Evolutionary conservation across 2,888 invertebrate genomes (phyloP).

Genomic region (Trachelus troglodyta): DNA sequence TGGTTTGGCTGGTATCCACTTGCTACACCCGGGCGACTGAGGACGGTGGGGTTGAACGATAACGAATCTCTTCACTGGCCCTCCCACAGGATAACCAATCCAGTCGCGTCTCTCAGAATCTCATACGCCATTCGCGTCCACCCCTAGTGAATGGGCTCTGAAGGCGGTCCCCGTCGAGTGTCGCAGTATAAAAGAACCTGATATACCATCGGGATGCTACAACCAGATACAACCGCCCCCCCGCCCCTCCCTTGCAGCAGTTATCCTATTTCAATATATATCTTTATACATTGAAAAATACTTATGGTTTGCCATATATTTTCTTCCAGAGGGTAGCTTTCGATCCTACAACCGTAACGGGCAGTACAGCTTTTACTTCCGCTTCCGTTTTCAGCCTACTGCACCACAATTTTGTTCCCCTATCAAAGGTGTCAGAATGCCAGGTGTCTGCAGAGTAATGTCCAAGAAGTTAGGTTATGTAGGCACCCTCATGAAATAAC

Average conservation of each 20-base stretch:
- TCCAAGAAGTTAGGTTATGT: neutral
- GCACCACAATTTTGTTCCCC: neutral
- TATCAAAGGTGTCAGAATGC: neutral
- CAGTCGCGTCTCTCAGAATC: conserved; percentile 29
- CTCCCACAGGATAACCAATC: conserved; percentile 5
- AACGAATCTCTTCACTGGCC: neutral
- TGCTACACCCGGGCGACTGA: neutral
- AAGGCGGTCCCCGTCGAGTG: neutral
- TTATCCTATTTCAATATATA: neutral
- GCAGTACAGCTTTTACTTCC: neutral
- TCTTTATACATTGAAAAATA: neutral
- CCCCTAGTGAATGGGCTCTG: neutral
- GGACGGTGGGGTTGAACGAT: neutral
- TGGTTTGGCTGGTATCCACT: neutral
- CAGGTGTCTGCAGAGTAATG: neutral
- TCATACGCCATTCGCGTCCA: conserved; percentile 48
- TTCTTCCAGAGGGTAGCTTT: neutral
- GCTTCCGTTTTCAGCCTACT: neutral
- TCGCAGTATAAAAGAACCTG: neutral
- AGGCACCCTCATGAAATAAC: neutral
- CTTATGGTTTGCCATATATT: neutral
- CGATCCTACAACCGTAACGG: neutral
- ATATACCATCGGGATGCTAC: neutral
- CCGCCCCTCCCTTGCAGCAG: neutral
- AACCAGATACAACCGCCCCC: neutral